Conservation (phyloP, 2,797 vertebrate genomes). For the Galaxias olidus region DNA sequence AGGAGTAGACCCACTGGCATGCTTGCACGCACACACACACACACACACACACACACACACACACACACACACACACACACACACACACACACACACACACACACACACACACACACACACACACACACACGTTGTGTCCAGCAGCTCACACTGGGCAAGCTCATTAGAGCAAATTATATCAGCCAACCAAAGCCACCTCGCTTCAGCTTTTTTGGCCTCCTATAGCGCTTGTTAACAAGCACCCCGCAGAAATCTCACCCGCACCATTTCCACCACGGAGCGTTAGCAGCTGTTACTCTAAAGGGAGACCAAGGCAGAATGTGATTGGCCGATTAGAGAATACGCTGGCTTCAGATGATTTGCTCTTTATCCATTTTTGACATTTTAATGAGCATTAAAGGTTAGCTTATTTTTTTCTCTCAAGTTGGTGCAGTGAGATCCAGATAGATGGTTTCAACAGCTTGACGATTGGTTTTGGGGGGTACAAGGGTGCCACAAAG, state of each 20-base stretch:
- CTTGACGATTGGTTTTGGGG: too few relatives aligned
- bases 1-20: neutral
- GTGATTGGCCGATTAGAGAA: slow-evolving; percentile 47
- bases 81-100: slow-evolving; percentile 10
- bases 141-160: slow-evolving; percentile 32
- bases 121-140: slow-evolving; percentile 16
- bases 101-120: slow-evolving; percentile 8
- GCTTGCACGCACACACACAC: neutral
- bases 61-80: slow-evolving; percentile 9
- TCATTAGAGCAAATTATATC: slow-evolving; percentile 48
- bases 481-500: too few relatives aligned
- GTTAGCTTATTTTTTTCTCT: neutral
- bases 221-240: too few relatives aligned
- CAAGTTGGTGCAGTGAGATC: too few relatives aligned
- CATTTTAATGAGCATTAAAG: slow-evolving; percentile 44
- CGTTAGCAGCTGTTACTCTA: slow-evolving; percentile 15
- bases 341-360: slow-evolving; percentile 32
- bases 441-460: too few relatives aligned
- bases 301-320: slow-evolving; percentile 15
- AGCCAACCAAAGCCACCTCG: slow-evolving; percentile 21
- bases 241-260: neutral
- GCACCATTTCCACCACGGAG: neutral
- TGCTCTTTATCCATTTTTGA: slow-evolving; percentile 27
- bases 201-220: neutral
- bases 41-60: slow-evolving; percentile 2